Evolutionary conservation across 2,113 vertebrate species (phyloP).

Genomic region (Talpa occidentalis): DNA sequence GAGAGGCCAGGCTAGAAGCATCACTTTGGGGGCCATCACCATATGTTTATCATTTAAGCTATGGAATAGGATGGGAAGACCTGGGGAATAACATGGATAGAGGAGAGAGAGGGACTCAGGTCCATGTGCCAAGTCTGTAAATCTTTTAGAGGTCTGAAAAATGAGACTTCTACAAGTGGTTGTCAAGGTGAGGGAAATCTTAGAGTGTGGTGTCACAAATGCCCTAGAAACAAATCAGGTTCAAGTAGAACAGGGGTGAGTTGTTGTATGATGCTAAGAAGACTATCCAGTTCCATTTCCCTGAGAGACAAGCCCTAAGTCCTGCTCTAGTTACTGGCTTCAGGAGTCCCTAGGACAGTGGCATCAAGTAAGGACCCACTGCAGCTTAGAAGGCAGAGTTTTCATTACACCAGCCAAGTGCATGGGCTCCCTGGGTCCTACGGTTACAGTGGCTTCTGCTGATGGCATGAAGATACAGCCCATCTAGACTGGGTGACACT

Average conservation of each 20-base stretch:
- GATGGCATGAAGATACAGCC: background rate
- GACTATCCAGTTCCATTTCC: background rate
- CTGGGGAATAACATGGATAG: background rate
- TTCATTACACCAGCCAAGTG: background rate
- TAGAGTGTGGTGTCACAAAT: background rate
- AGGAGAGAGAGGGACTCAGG: background rate
- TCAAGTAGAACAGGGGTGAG: background rate
- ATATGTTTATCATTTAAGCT: background rate
- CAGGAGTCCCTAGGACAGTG: background rate
- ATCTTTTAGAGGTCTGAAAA: background rate
- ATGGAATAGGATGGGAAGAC: background rate
- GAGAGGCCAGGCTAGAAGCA: background rate
- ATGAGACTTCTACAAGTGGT: background rate
- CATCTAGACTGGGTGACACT: background rate
- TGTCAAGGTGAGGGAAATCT: background rate
- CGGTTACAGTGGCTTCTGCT: background rate
- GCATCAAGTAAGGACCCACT: background rate
- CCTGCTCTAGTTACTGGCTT: background rate
- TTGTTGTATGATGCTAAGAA: background rate
- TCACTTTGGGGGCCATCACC: background rate
- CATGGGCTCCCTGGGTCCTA: background rate
- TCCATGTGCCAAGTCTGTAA: background rate
- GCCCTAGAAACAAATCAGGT: background rate
- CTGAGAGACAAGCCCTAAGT: background rate
- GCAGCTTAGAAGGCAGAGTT: background rate